Base-by-base conservation (phyloP, 1,140 invertebrate species). In the Dinoponera quadriceps region DNA sequence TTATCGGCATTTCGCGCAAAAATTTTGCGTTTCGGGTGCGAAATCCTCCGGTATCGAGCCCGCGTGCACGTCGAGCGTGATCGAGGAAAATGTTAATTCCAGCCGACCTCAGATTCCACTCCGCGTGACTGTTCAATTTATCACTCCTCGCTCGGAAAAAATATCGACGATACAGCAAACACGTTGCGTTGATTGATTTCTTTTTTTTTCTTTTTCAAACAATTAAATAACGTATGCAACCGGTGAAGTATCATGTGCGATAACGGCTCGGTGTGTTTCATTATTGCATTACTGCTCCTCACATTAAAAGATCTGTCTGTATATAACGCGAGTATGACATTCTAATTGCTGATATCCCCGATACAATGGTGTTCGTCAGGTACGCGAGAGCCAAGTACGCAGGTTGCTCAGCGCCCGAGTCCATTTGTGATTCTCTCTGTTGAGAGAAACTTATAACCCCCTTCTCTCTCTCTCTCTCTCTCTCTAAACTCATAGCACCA, bases 1-100 rank as follows among this genome's bases (percentile, higher is more conserved):
- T 75, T 75, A 82, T 82, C 68, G 63, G 65, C 33, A 75, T 86
- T 82, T 82, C 68, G 48, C 48, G 48, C 25, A 80, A 82, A 71
- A 44, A 44, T 7, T 11, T 85, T 74, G 33, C 55, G 77, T 86
- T 85, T 68, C 22, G 60, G 11, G 22, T 60, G 18, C 75, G 60
- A 85, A 85, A 68, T 85, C 33, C 80, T 73, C 20, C 13, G 11
- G 3, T 73, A 82, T 82, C 49, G 38, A 85, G n/a, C 44, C 29
- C n/a, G 48, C 51, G 18, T 18, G n/a, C n/a, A 44, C 27, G 57
- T 71, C 33, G 33, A 25, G 54, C 25, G 1, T 3, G 75, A 54
- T 57, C 27, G 2, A 60, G 25, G 13, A 55, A 74, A 7, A 27
- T n/a, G 16, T 38, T 18, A 14, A 73, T 69, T 25, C 44, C 22